Evolutionary conservation across 1,140 invertebrate genomes (phyloP).

Genomic region (Lepidurus couesii): DNA sequence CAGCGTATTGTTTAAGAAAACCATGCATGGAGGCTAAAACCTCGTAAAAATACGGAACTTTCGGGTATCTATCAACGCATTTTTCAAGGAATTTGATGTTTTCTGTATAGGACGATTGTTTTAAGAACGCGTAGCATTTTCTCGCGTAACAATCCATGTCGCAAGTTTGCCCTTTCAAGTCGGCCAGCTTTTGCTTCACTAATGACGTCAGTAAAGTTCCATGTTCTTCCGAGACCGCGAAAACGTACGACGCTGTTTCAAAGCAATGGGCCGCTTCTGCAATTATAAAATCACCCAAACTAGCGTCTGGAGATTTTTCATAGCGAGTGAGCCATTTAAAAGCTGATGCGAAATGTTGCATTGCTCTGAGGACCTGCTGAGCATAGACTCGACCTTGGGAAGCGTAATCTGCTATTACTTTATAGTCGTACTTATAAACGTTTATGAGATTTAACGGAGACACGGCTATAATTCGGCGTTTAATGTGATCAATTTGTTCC

Average conservation of each 20-base stretch:
- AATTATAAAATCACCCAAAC: neutral
- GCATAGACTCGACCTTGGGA: neutral
- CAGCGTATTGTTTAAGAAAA: neutral
- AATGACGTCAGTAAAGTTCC: neutral
- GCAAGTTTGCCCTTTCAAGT: neutral
- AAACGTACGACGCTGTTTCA: neutral
- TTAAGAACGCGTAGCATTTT: neutral
- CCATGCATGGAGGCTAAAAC: neutral
- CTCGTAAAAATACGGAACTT: neutral
- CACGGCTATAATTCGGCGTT: no score
- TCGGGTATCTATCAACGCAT: neutral
- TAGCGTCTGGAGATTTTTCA: neutral
- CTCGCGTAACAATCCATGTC: neutral
- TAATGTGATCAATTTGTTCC: no score
- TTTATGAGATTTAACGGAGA: neutral
- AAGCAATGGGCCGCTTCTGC: neutral
- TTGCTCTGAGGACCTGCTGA: neutral
- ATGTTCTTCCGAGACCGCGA: no score
- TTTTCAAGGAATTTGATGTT: neutral
- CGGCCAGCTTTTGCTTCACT: neutral
- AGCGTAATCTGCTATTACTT: neutral
- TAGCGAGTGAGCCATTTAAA: neutral
- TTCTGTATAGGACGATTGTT: neutral
- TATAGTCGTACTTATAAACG: neutral
- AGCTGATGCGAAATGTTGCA: neutral